Base-by-base conservation (phyloP, 1,140 invertebrate species). In the Calephelis nemesis region DNA sequence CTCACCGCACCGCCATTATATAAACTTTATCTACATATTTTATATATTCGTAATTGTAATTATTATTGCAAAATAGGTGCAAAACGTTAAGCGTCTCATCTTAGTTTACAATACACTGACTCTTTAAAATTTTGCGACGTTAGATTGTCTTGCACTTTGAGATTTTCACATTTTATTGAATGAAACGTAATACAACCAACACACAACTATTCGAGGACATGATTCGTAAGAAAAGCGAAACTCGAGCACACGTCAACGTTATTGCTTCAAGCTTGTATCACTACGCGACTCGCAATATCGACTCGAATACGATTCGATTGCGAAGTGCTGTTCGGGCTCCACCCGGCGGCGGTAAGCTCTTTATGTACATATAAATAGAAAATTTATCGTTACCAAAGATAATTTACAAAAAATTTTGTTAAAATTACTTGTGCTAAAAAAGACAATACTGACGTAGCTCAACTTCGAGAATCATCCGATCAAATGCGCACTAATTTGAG, bases 61-160 rank as follows among this genome's bases (percentile, higher is more conserved):
- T 82, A 83, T 88, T 88, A 88, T 90, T 89, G 87, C 87, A 87
- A 91, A 89, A 88, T 87, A 88, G 85, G 88, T 91, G 88, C 86
- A 89, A 88, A 90, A 89, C 82, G 77, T 87, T 89, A 91, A 91
- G 88, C 87, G 82, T 85, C 85, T 86, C 83, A 85, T 87, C 79
- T 84, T 83, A 87, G 76, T 86, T 87, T 88, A 89, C 81, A 83
- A 85, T 84, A 91, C 87, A 91, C 78, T 77, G 85, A 89, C 84
- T 83, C 79, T 84, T 84, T 79, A 83, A 81, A 83, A 73, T 70
- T 83, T 84, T 84, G 84, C 85, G 84, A 88, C 82, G 87, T 78
- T 86, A 86, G 72, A 87, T 84, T 78, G 83, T 88, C 82, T 85
- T 81, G 87, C 83, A 84, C 79, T 81, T 83, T 69, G 73, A 74